These are phyloP conservation scores for Taphrorychus bicolor DNA, from an alignment of 2,888 invertebrate genomes.

Conservation along the genomic window DNA sequence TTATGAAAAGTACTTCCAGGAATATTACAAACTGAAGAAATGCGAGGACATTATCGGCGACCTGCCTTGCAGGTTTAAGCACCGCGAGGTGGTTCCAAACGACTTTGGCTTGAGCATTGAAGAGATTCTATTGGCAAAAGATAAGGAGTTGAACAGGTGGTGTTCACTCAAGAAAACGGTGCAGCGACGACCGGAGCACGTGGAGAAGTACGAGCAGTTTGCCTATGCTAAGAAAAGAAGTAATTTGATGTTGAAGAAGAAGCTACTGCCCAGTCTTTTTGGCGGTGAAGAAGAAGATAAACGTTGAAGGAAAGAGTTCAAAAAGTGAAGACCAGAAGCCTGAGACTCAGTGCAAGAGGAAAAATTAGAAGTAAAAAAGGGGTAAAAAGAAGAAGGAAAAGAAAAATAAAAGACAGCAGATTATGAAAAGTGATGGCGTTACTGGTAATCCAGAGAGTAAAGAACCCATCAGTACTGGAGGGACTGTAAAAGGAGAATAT, in stretches of 20 bases:
- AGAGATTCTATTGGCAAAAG: conserved; percentile 93
- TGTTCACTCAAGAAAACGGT: conserved; percentile 88
- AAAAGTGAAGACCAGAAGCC: neutral
- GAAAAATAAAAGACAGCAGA: conserved; percentile 44
- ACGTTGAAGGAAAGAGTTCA: neutral
- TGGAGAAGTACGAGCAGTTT: conserved; percentile 81
- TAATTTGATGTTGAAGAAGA: conserved; percentile 77
- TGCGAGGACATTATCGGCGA: conserved; percentile 96
- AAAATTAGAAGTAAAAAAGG: conserved; percentile 39
- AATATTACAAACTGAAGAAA: conserved; percentile 93
- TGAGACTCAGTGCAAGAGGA: neutral
- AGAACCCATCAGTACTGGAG: no score
- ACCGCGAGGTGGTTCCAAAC: conserved; percentile 87
- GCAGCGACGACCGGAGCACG: conserved; percentile 76
- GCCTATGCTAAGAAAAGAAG: conserved; percentile 77
- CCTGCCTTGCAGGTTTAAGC: conserved; percentile 90
- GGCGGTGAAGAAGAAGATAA: conserved; percentile 54
- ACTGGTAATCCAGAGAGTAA: no score
- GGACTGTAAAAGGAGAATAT: no score
- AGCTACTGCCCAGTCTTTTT: conserved; percentile 81
- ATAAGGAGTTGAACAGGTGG: conserved; percentile 95
- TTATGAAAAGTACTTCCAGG: conserved; percentile 89
- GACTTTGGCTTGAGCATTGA: conserved; percentile 89
- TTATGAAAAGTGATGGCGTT: neutral
- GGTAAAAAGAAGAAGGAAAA: conserved; percentile 41